A percentile compares a stretch with the other conserved stretches of the same genome.
phyloP scores from a whole-genome alignment of 2,888 invertebrate species.

The Cerceris rybyensis region DNA sequence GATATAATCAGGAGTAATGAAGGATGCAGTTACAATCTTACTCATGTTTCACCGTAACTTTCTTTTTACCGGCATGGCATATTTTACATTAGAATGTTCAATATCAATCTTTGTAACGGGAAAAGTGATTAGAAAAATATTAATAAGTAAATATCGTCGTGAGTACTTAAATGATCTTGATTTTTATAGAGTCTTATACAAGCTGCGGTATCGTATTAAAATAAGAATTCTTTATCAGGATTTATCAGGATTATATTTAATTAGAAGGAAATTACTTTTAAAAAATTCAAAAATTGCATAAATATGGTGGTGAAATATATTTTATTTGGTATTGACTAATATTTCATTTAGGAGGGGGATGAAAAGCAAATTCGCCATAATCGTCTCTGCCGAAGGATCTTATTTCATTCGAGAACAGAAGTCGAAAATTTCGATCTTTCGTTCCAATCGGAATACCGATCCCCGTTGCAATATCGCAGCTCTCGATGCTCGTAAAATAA shows the following conservation, averaged over 20 bases:
- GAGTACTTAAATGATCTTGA: too few species aligned
- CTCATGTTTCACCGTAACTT: slow-evolving; percentile 39
- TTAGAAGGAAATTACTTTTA: too few species aligned
- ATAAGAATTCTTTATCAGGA: too few species aligned
- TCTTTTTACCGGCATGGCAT: slow-evolving; percentile 22
- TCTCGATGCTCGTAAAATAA: slow-evolving; percentile 75
- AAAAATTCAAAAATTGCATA: too few species aligned
- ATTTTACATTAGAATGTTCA: slow-evolving; percentile 25
- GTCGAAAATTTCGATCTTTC: neutral
- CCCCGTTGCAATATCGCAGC: slow-evolving; percentile 66
- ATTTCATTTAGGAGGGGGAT: neutral
- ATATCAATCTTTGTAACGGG: slow-evolving; percentile 23
- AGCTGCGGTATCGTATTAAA: too few species aligned
- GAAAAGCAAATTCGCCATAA: neutral
- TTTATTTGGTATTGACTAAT: neutral
- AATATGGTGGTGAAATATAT: neutral
- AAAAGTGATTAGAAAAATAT: slow-evolving; percentile 1
- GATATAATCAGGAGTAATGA: slow-evolving; percentile 41
- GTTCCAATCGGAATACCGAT: slow-evolving; percentile 4
- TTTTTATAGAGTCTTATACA: too few species aligned
- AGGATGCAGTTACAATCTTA: slow-evolving; percentile 37
- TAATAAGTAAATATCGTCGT: too few species aligned
- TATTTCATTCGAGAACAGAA: neutral
- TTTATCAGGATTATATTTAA: too few species aligned
- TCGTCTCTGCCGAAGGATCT: neutral